These are phyloP conservation scores for Nesidiocoris tenuis DNA, from an alignment of 2,888 invertebrate species.

Conservation along the genomic window DNA sequence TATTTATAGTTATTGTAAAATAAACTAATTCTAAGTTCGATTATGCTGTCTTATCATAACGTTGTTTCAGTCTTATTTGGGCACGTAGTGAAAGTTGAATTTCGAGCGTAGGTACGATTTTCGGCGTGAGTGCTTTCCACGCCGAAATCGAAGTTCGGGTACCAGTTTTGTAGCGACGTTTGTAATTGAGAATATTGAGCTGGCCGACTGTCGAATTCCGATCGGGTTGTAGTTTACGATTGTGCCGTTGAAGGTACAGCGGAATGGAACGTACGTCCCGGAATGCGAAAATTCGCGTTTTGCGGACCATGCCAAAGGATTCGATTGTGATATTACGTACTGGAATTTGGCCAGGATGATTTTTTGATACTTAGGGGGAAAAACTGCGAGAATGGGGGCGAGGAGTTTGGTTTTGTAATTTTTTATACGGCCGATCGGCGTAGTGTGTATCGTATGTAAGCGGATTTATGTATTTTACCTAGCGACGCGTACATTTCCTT, in stretches of 20 bases:
- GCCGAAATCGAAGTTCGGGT: background rate
- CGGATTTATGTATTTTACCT: constrained; percentile 39
- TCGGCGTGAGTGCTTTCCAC: background rate
- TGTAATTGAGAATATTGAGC: background rate
- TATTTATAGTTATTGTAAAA: background rate
- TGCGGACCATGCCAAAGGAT: constrained; percentile 46
- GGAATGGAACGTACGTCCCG: background rate
- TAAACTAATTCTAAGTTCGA: background rate
- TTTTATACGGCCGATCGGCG: constrained; percentile 47
- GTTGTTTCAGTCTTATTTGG: background rate
- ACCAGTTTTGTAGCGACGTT: background rate
- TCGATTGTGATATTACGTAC: constrained; percentile 46
- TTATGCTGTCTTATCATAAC: background rate
- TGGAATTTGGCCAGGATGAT: constrained; percentile 44
- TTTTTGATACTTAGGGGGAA: constrained; percentile 46
- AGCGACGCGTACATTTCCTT: constrained; percentile 17
- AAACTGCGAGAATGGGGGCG: constrained; percentile 14
- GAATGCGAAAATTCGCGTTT: constrained; percentile 3
- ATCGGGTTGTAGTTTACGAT: background rate
- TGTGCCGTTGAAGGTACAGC: background rate
- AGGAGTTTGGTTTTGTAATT: constrained; percentile 46
- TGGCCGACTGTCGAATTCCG: background rate
- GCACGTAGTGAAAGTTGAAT: no score
- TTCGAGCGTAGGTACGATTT: no score
- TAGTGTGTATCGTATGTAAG: constrained; percentile 46